Base-by-base conservation (phyloP, 2,888 invertebrate species). In the Limnephilus rhombicus region DNA sequence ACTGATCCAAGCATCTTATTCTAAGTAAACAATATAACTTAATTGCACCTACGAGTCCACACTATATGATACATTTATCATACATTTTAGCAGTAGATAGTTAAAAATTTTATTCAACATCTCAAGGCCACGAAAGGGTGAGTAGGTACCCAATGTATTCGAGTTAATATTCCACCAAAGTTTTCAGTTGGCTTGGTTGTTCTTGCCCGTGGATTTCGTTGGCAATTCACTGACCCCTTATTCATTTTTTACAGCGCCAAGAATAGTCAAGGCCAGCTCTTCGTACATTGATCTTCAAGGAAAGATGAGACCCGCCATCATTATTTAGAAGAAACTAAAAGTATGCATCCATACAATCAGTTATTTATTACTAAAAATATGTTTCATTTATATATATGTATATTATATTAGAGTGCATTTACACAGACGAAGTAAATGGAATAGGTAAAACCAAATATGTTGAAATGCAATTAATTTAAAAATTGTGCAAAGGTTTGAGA, bases 211-310 rank as follows among this genome's bases (percentile, higher is more conserved):
- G 18, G 31, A 89, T 89, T 89, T 89, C 88, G n/a, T 15, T 9
- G 24, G 80, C 88, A 89, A 89, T 80, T 24, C 88, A 89, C 24
- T 80, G 88, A 89, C 88, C 88, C 80, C 88, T 89, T n/a, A 89
- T 80, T 89, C 37, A 12, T 89, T 89, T 89, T 88, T 89, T 89
- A 45, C 88, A 37, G 80, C 24, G 88, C 80, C 15, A 31, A 89
- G 88, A 89, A 68, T 80, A 80, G 68, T 80, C 88, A 89, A 89
- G 88, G 88, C 68, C 88, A 89, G 34, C 45, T 34, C 34, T 37
- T n/a, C 88, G 88, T 80, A 37, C 88, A 41, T 80, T 89, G 80
- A 68, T 86, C 12, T 41, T 87, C 37, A 80, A 34, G 41, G 88
- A 34, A 80, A 89, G 88, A 89, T 89, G 88, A 80, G 80, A 89